Evolutionary conservation across 2,113 vertebrate species (phyloP).

Genomic region (Oryzias melastigma): DNA sequence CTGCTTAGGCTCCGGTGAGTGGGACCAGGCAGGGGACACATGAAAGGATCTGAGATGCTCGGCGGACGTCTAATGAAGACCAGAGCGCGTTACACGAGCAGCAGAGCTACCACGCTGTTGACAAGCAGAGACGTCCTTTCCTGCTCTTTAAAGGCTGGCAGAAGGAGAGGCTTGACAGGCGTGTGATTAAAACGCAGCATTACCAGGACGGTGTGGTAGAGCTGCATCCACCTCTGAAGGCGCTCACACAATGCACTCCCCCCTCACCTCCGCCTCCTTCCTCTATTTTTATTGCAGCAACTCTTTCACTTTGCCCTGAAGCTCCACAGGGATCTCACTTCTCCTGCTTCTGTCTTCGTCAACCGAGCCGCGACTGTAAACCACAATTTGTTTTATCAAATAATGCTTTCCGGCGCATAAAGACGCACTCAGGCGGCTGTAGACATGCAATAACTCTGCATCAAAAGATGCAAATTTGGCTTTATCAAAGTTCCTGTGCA

Average conservation of each 20-base stretch:
- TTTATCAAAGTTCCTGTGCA: no score
- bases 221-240: slow-evolving; percentile 12
- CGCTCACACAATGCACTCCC: slow-evolving; percentile 14
- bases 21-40: slow-evolving; percentile 71
- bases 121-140: slow-evolving; percentile 26
- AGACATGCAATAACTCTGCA: no score
- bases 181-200: slow-evolving; percentile 31
- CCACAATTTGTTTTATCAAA: background rate
- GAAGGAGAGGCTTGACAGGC: slow-evolving; percentile 21
- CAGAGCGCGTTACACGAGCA: slow-evolving; percentile 65
- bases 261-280: background rate
- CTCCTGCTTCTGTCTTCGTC: slow-evolving; percentile 1
- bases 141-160: slow-evolving; percentile 31
- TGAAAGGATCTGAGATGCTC: slow-evolving; percentile 77
- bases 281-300: slow-evolving; percentile 16
- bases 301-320: slow-evolving; percentile 7
- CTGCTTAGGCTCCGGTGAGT: slow-evolving; percentile 75
- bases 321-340: slow-evolving; percentile 29
- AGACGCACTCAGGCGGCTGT: no score
- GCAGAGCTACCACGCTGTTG: slow-evolving; percentile 23
- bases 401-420: background rate
- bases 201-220: slow-evolving; percentile 2
- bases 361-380: no score
- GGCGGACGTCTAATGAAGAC: slow-evolving; percentile 73
- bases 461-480: no score